Base-by-base conservation (phyloP, 2,888 invertebrate species). In the Harpalus rubripes region DNA sequence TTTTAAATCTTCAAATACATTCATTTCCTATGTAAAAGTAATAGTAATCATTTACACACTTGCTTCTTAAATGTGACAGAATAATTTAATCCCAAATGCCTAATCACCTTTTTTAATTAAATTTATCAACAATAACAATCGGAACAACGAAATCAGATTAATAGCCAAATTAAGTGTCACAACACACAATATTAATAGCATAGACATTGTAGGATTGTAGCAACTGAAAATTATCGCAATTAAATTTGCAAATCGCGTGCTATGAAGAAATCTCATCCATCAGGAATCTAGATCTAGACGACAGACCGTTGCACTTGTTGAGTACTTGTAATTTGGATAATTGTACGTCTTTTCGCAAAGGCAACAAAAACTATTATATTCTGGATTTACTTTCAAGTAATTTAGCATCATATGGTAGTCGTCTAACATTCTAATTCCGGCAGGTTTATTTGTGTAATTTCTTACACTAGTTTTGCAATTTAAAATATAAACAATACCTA, bases 261-360 rank as follows among this genome's bases (percentile, higher is more conserved):
- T 1, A 12, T 52, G 44, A 2, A 12, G 44, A 52, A 52, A 18
- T 15, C 68, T 32, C 68, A 68, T n/a, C 63, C 16, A 74, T 74
- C 44, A 44, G 18, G 41, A 52, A 68, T 39, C 68, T 41, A 68
- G 72, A 44, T 72, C n/a, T 72, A 41, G 44, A 74, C 16, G 44
- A 74, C 68, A 41, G 39, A 16, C 72, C 41, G 72, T 44, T 44
- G 68, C 68, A 72, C 68, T 72, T 39, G 72, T 74, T 74, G 72
- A 74, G 44, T 39, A 68, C 10, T 32, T 22, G 41, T 44, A 44
- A 52, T 44, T 15, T 32, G 32, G 39, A 68, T 74, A 74, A 74
- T 74, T 74, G 72, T n/a, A 68, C 68, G 16, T 44, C 68, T 74
- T 74, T 74, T 74, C 72, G 72, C 72, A 74, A 74, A 74, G 41